Evolutionary conservation across 1,140 invertebrate species (phyloP), one percentile per base, ranked within the genome.

Genomic region (Andrena cerasifolii): DNA sequence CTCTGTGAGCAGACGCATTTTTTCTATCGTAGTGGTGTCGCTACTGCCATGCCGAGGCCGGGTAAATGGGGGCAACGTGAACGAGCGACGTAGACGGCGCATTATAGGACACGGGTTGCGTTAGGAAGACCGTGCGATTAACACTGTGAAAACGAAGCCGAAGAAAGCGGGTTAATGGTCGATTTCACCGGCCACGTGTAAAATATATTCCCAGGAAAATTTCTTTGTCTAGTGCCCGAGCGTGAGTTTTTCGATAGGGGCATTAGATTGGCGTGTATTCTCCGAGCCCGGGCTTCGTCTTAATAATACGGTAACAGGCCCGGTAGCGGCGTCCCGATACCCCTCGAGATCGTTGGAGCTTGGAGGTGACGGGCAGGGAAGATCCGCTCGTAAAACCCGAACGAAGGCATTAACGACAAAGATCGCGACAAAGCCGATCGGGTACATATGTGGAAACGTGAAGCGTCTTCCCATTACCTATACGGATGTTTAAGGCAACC

Each of bases 401-500:
- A 47, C n/a, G 31, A 16, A 47, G 8, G 14, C 8, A 36, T 36
- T 58, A 53, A 66, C 51, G 36, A n/a, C n/a, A n/a, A n/a, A n/a
- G 53, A 21, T 66, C 62, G 73, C 40, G 63, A 59, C 53, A 43
- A 74, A 65, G 61, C 45, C 45, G 47, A 62, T 61, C 28, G 59
- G 62, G 45, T n/a, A n/a, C n/a, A 28, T 16, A 1, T n/a, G 21
- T 56, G 10, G 26, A 54, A 24, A 26, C n/a, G 61, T 8, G 43
- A n/a, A n/a, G n/a, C 47, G 12, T 67, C 56, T 6, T 62, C 40
- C 81, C 86, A 91, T 65, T 91, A 96, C 96, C 95, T 94, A 86
- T 96, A 96, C 16, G 96, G 95, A 86, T 95, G 94, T 91, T 97
- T 97, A 71, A 97, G 94, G 89, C 97, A 98, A 24, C 97, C 97